Evolutionary conservation across 2,888 invertebrate genomes (phyloP).

Genomic region (Melieria omissa): DNA sequence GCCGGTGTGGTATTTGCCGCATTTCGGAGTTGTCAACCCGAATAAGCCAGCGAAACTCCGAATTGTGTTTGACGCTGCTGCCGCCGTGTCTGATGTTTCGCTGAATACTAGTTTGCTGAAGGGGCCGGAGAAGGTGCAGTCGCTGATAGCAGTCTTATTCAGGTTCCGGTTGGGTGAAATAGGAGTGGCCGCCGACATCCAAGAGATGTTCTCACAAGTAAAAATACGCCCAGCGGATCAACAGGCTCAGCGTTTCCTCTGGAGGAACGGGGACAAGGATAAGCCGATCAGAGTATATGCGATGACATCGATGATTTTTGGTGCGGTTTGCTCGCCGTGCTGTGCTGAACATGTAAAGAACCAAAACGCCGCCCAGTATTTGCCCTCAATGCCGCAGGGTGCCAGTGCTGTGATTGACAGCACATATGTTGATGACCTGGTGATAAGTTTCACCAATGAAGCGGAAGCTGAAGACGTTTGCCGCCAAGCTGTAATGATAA

Average conservation of each 20-base stretch:
- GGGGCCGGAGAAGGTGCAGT: conserved; percentile 52
- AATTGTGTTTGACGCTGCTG: conserved; percentile 54
- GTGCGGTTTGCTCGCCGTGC: conserved; percentile 43
- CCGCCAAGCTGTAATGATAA: conserved; percentile 18
- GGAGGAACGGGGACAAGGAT: background rate
- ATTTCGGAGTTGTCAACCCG: conserved; percentile 31
- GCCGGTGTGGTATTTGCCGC: conserved; percentile 34
- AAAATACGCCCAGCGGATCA: conserved; percentile 31
- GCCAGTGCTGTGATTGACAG: background rate
- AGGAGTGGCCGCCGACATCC: conserved; percentile 53
- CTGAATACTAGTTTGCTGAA: conserved; percentile 50
- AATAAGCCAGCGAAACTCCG: conserved; percentile 51
- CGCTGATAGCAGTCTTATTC: conserved; percentile 49
- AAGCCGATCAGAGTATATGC: background rate
- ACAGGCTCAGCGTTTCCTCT: conserved; percentile 20
- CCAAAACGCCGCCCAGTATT: conserved; percentile 42
- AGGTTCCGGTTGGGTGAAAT: conserved; percentile 49
- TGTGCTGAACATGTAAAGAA: conserved; percentile 37
- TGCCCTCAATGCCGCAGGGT: background rate
- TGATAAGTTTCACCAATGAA: background rate
- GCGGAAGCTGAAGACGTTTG: conserved; percentile 38
- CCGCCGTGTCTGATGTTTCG: conserved; percentile 43
- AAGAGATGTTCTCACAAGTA: conserved; percentile 57
- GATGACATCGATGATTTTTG: conserved; percentile 38
- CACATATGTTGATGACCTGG: background rate